phyloP scores from a whole-genome alignment of 2,113 vertebrate genomes.

The Lophotis ruficrista region DNA sequence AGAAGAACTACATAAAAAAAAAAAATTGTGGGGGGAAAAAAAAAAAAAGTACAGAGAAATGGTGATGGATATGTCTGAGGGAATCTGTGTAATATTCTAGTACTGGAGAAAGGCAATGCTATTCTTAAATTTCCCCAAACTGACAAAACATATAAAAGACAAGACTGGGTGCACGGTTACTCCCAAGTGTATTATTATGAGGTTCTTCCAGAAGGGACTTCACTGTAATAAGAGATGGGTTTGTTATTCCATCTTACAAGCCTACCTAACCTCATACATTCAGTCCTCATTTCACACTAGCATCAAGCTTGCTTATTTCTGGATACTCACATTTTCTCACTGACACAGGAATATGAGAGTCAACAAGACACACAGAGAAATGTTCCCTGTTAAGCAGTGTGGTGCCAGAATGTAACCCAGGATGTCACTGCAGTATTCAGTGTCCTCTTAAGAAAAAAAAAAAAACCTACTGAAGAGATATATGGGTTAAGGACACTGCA shows the following conservation, averaged over 20 bases:
- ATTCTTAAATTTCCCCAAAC: constrained; percentile 2
- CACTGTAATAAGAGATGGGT: background rate
- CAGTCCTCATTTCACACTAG: background rate
- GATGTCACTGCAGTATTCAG: background rate
- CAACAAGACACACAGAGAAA: background rate
- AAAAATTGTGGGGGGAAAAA: background rate
- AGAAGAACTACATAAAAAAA: background rate
- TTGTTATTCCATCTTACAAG: constrained; percentile 1
- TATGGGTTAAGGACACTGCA: background rate
- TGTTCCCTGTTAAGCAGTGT: background rate
- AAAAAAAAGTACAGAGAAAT: background rate
- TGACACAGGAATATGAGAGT: background rate
- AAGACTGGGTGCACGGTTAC: background rate
- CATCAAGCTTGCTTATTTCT: background rate
- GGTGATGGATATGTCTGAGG: background rate
- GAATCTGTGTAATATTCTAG: background rate
- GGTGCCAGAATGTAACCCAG: background rate
- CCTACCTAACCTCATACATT: background rate
- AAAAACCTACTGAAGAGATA: background rate
- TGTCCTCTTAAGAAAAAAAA: background rate
- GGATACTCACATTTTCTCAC: background rate
- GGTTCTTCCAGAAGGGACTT: constrained; percentile 25
- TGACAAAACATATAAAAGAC: constrained; percentile 16
- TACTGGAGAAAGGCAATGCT: background rate
- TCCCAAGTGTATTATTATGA: constrained; percentile 1